Evolutionary conservation across 2,113 vertebrate species (phyloP), one percentile per base, ranked within the genome.

Genomic region (Limanda limanda): DNA sequence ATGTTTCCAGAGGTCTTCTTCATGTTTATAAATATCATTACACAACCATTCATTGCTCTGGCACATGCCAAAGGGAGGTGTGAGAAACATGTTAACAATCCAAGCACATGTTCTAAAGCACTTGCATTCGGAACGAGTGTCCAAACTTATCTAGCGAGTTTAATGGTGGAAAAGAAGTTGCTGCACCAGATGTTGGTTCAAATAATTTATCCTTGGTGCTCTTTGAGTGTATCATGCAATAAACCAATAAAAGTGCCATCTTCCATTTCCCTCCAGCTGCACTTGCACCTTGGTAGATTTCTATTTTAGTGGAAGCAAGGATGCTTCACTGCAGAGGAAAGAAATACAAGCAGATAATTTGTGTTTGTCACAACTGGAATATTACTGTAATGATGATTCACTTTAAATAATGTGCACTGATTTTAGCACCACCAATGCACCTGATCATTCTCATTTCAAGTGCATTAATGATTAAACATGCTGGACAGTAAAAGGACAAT

Each of bases 1-100:
- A 15, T 24, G 2, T 64, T 61, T 84, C 70, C 73, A 73, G 70
- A 64, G 51, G 54, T 72, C 56, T 21, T 71, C 47, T 67, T 80
- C 54, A 51, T 68, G 68, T 64, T 73, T 68, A 54, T 57, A 71
- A 48, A 48, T 17, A 48, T 14, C 67, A 68, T 59, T 59, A 65
- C 71, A 55, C 77, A 76, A 64, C 60, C 55, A 62, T 71, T 75
- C 1, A 58, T 55, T 56, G 67, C 56, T 25, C 15, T 6, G 55
- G 27, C 58, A 37, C 51, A 45, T 27, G 35, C 48, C 71, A 60
- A 37, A 68, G 23, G 71, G 23, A 70, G 78, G 40, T 70, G 40
- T 65, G 56, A 74, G 56, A 10, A 25, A 31, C 25, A 9, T 54
- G 25, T 11, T 12, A 3, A n/a, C 54, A 23, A 20, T 24, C 21